Percentiles rank a stretch among this genome's conserved stretches.
These are phyloP conservation scores for Noctua fimbriata DNA, from an alignment of 2,888 invertebrate species.

Conservation along the genomic window DNA sequence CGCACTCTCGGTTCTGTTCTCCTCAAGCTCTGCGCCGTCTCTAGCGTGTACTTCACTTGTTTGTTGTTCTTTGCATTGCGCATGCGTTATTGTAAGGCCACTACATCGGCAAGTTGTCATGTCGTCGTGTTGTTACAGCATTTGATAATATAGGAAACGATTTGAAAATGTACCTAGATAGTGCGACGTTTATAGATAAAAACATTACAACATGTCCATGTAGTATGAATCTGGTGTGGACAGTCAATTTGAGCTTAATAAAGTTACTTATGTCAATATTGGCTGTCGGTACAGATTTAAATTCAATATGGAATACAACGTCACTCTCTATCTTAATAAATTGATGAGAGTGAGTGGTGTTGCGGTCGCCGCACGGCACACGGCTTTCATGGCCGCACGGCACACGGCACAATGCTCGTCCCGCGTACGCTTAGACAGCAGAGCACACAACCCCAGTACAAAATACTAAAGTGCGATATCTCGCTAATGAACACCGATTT, in stretches of 20 bases:
- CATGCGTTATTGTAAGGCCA: constrained; percentile 48
- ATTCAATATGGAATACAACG: constrained; percentile 35
- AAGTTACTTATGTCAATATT: constrained; percentile 10
- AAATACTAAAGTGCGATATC: constrained; percentile 70
- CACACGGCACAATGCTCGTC: constrained; percentile 33
- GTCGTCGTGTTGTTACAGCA: constrained; percentile 26
- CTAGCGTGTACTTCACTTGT: constrained; percentile 61
- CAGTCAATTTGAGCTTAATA: constrained; percentile 15
- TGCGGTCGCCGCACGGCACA: constrained; percentile 8
- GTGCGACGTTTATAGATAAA: constrained; percentile 27
- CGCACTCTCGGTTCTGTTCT: constrained; percentile 69
- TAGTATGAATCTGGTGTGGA: constrained; percentile 17
- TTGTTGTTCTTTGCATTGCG: constrained; percentile 52
- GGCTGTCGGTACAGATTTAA: constrained; percentile 15
- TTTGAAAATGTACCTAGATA: constrained; percentile 36
- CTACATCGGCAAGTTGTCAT: constrained; percentile 48
- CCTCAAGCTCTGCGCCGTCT: constrained; percentile 82
- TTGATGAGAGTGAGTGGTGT: constrained; percentile 19
- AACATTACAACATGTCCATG: constrained; percentile 34
- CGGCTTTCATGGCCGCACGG: neutral
- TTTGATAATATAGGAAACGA: constrained; percentile 22
- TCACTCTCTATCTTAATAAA: constrained; percentile 22
- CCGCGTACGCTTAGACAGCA: constrained; percentile 75
- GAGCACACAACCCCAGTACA: constrained; percentile 88
- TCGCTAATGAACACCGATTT: constrained; percentile 72